Conservation (phyloP, 2,888 invertebrate genomes). For the Cryptosula pallasiana region DNA sequence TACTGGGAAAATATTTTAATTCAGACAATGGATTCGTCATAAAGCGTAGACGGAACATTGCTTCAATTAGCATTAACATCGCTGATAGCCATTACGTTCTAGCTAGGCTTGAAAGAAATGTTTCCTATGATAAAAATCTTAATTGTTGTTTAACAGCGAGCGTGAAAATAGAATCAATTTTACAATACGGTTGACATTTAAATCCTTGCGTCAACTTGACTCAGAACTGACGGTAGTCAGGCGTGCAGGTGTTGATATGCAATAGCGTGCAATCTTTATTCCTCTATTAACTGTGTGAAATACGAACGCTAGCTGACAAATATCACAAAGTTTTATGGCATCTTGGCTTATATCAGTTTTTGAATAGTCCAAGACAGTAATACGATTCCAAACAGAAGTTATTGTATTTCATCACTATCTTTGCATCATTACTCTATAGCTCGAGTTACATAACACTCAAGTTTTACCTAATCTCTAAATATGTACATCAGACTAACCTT, state of each 20-base stretch:
- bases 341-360: neutral
- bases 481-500: neutral
- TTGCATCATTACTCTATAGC: neutral
- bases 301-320: neutral
- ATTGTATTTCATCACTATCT: neutral
- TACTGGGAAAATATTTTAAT: neutral
- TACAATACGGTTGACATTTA: neutral
- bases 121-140: neutral
- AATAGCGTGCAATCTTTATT: neutral
- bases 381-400: neutral
- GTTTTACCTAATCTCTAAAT: neutral
- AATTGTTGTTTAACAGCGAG: neutral
- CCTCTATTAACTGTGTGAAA: too few species aligned
- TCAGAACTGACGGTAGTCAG: neutral
- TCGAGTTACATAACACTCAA: neutral
- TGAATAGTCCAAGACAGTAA: neutral
- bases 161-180: neutral
- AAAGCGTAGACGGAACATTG: too few species aligned
- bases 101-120: too few species aligned
- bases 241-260: neutral
- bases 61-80: too few species aligned
- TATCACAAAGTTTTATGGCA: neutral
- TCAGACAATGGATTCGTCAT: too few species aligned
- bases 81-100: too few species aligned
- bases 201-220: neutral